Conservation (phyloP, 2,797 vertebrate species). For the Channallabes apus region DNA sequence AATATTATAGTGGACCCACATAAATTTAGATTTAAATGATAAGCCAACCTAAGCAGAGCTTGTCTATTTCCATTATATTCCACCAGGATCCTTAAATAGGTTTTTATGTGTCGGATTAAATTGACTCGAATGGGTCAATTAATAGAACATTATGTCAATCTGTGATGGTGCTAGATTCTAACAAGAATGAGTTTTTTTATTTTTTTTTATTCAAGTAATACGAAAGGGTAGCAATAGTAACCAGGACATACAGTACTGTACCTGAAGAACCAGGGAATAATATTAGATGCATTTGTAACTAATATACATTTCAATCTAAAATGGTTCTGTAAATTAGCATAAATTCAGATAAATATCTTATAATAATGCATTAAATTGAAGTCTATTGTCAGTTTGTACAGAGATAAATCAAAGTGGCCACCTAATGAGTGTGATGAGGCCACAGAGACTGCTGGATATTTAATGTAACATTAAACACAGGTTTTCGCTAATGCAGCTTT, state of each 20-base stretch:
- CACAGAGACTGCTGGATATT: slow-evolving; percentile 48
- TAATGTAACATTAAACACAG: slow-evolving; percentile 53
- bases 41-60: slow-evolving; percentile 28
- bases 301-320: background rate
- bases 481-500: slow-evolving; percentile 61
- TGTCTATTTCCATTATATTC: slow-evolving; percentile 26
- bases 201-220: background rate
- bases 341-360: background rate
- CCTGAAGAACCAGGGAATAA: too few species aligned
- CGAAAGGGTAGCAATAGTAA: background rate
- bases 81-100: slow-evolving; percentile 13
- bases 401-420: slow-evolving; percentile 21
- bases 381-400: background rate
- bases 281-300: background rate
- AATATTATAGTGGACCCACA: slow-evolving; percentile 28
- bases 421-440: slow-evolving; percentile 28
- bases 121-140: slow-evolving; percentile 13
- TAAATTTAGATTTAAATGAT: slow-evolving; percentile 35
- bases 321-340: background rate
- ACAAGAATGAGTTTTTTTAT: background rate
- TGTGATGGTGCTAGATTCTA: background rate
- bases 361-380: background rate
- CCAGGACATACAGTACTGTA: too few species aligned
- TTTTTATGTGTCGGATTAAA: slow-evolving; percentile 12
- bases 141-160: slow-evolving; percentile 21